Evolutionary conservation across 2,888 invertebrate species (phyloP).

Genomic region (Cordylochernes scorpioides): DNA sequence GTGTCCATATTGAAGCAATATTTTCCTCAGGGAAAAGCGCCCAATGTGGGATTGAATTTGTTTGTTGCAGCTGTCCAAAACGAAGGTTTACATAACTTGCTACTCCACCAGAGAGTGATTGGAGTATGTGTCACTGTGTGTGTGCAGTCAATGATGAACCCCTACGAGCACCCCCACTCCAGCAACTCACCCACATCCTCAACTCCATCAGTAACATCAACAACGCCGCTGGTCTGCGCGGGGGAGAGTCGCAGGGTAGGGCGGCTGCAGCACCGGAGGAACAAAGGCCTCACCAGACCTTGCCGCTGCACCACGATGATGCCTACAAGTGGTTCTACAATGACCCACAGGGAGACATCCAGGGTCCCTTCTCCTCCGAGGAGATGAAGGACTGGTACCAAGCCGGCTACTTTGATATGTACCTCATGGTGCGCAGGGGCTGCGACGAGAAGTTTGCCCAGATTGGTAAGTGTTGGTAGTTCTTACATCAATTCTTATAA

Average conservation of each 20-base stretch:
- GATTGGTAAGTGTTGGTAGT: conserved; percentile 41
- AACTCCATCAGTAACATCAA: no score
- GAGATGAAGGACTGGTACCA: conserved; percentile 94
- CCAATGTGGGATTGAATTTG: no score
- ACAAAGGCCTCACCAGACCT: conserved; percentile 59
- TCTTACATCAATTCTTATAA: no score
- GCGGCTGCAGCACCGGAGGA: conserved; percentile 91
- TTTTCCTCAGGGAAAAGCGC: no score
- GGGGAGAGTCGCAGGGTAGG: no score
- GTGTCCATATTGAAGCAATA: no score
- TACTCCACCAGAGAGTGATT: no score
- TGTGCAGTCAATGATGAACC: background rate
- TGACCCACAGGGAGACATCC: conserved; percentile 40
- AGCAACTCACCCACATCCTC: no score
- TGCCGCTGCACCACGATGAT: conserved; percentile 20
- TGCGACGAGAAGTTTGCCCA: conserved; percentile 48
- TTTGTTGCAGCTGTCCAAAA: no score
- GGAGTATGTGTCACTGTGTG: no score
- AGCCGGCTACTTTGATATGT: conserved; percentile 62
- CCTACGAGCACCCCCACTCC: conserved; percentile 48
- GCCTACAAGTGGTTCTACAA: conserved; percentile 63
- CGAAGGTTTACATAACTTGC: no score
- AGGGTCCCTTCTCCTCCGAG: conserved; percentile 53
- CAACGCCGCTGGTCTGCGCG: no score
- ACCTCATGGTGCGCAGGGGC: conserved; percentile 49